Base-by-base conservation (phyloP, 2,113 vertebrate genomes). In the Grallaria varia region DNA sequence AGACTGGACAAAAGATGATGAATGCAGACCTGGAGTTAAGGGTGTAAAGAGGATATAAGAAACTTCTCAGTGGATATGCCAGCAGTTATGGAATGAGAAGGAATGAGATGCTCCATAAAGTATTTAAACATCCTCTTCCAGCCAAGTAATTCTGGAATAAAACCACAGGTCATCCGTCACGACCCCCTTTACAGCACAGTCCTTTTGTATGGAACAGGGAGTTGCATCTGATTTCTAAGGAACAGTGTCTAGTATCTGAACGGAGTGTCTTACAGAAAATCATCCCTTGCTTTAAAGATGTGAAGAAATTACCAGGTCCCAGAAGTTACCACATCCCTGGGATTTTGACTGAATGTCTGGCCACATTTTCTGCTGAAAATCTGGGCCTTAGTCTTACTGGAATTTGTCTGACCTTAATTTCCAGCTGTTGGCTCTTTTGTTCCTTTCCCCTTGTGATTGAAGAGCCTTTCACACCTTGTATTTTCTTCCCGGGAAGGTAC, bases 351-450 rank as follows among this genome's bases (percentile, higher is more conserved):
- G 87, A 83, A 59, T 40, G 47, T 80, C 92, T 95, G 79, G 88
- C 95, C 87, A 92, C 79, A 93, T 96, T 91, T 93, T 89, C 58
- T 91, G 62, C 74, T 55, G 44, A 39, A 90, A 73, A 96, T 93
- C 63, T 79, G 81, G 37, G 50, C 22, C 81, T 95, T 84, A 66
- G 9, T 85, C 49, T 94, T 77, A 64, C 76, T 90, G 92, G 75
- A 95, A 95, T 93, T 85, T 77, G 33, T 85, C 93, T 91, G 90
- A 93, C 92, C 85, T 67, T 95, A 84, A 93, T 96, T 96, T 96
- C 96, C 95, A 93, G 93, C 87, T 94, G 89, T 93, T 95, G 74
- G 62, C 19, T 95, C 53, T 79, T 94, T 82, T 87, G 33, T 83
- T 95, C 74, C 63, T 96, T 96, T 85, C 55, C 82, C 89, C 82